A percentile compares a stretch with the other conserved stretches of the same genome.
These are phyloP conservation scores for Lepilemur septentrionalis DNA, from an alignment of 2,797 vertebrate species.

Conservation along the genomic window DNA sequence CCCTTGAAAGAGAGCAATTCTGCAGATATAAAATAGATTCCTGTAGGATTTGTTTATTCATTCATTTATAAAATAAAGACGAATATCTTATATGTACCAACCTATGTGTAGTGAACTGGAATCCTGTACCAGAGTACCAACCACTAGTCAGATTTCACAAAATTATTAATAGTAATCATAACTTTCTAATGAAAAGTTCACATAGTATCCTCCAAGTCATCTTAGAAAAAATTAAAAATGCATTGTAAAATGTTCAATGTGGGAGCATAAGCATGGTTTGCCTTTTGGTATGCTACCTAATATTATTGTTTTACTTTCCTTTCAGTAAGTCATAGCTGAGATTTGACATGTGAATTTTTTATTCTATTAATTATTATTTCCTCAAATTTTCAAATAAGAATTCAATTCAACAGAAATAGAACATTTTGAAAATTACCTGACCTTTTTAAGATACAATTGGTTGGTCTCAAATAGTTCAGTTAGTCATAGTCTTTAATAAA, in stretches of 20 bases:
- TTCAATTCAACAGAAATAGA: neutral
- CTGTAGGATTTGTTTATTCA: neutral
- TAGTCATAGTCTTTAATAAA: neutral
- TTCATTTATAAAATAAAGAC: neutral
- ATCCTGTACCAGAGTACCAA: neutral
- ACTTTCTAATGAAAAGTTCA: neutral
- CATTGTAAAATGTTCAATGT: neutral
- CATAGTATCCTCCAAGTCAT: neutral
- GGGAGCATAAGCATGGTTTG: neutral
- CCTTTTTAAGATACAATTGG: neutral
- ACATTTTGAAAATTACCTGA: neutral
- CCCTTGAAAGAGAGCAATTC: neutral
- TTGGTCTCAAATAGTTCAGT: neutral
- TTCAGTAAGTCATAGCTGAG: neutral
- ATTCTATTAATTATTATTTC: neutral
- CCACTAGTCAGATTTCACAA: neutral
- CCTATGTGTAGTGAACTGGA: neutral
- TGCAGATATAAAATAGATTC: neutral
- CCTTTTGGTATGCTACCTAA: neutral
- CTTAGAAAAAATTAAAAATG: neutral
- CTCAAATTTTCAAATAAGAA: conserved; percentile 5
- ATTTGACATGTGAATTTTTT: neutral
- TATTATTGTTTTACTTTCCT: neutral
- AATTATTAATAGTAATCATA: neutral
- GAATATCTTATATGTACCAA: neutral